A percentile compares a stretch with the other conserved stretches of the same genome.
phyloP scores from a whole-genome alignment of 2,113 vertebrate genomes.

The Uropsilus gracilis region DNA sequence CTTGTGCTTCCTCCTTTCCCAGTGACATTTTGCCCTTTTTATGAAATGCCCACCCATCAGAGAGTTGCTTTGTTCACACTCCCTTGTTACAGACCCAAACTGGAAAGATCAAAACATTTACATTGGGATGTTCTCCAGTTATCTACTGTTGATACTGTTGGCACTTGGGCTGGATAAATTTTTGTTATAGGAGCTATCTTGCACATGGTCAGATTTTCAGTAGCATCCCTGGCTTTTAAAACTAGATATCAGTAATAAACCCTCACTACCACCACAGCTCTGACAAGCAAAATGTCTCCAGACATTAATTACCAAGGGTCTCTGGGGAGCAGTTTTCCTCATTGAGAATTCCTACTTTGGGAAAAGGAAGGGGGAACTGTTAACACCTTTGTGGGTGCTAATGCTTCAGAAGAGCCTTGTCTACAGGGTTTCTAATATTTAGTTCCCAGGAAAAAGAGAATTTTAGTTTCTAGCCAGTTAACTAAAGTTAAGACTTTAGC shows the following conservation, averaged over 20 bases:
- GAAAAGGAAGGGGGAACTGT: background rate
- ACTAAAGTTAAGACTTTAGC: background rate
- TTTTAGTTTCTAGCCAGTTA: background rate
- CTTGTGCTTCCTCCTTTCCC: background rate
- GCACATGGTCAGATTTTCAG: background rate
- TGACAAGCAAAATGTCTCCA: background rate
- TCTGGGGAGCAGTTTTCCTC: background rate
- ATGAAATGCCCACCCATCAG: background rate
- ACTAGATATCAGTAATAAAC: background rate
- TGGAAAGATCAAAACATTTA: background rate
- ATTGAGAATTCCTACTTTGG: background rate
- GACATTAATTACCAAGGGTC: background rate
- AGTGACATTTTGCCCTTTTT: background rate
- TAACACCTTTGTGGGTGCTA: background rate
- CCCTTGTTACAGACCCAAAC: background rate
- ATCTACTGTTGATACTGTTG: background rate
- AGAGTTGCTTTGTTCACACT: background rate
- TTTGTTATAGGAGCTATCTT: background rate
- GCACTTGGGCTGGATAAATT: background rate
- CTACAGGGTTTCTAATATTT: background rate
- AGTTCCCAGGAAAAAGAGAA: background rate
- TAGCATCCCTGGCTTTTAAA: background rate
- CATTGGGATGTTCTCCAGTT: no score
- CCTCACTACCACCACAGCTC: background rate
- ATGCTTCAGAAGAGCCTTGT: background rate